Evolutionary conservation across 1,140 invertebrate genomes (phyloP).

Genomic region (Zaprionus ornatus): DNA sequence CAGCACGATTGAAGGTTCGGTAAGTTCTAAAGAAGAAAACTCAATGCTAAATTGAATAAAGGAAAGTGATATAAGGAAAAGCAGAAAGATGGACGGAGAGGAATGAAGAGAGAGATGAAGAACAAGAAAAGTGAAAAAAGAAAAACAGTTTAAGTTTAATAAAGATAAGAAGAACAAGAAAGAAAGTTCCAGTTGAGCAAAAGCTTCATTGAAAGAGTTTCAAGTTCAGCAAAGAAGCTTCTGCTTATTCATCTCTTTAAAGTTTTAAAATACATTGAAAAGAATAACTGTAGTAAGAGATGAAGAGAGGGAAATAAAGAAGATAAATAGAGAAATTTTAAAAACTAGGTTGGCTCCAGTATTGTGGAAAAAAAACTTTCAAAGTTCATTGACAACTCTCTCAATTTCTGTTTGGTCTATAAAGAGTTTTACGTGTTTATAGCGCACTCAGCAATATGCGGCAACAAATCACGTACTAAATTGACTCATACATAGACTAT

Average conservation of each 20-base stretch:
- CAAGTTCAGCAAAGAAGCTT: neutral
- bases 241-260: neutral
- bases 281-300: neutral
- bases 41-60: neutral
- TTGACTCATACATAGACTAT: neutral
- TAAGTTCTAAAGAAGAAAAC: neutral
- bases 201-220: neutral
- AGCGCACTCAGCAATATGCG: neutral
- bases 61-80: neutral
- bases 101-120: neutral
- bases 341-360: too few relatives aligned
- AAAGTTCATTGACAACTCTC: slow-evolving; percentile 2
- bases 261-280: neutral
- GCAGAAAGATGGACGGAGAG: neutral
- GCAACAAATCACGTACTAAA: neutral
- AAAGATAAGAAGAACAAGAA: neutral
- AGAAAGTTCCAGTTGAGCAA: neutral
- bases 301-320: neutral
- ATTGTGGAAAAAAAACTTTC: too few relatives aligned
- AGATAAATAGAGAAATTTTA: neutral
- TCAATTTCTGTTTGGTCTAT: neutral
- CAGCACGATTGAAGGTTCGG: neutral
- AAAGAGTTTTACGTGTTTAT: neutral
- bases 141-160: neutral
- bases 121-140: neutral